Conservation (phyloP, 30 jellyfish, hydroid and myxozoan genomes). For the Hydra vulgaris region DNA sequence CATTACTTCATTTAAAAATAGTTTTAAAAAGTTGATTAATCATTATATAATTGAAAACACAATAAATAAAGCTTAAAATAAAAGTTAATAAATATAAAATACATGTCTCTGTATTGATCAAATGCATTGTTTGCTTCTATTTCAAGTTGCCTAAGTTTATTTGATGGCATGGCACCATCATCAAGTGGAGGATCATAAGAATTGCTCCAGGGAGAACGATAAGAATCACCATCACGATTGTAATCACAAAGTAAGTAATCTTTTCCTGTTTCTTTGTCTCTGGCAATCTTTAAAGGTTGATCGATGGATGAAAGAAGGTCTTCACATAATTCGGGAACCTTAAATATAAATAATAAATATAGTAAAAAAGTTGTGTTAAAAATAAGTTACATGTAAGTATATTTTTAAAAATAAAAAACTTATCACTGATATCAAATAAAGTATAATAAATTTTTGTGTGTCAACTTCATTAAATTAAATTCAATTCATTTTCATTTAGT, state of each 20-base stretch:
- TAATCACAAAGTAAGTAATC: slow-evolving; percentile 96
- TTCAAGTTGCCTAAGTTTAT: slow-evolving; percentile 78
- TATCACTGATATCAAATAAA: too few relatives aligned
- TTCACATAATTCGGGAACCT: slow-evolving; percentile 93
- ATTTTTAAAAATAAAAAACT: too few relatives aligned
- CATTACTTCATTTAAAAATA: too few relatives aligned
- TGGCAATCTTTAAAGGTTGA: slow-evolving; percentile 96
- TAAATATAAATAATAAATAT: background rate
- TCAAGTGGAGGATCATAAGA: slow-evolving; percentile 93
- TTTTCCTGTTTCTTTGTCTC: slow-evolving; percentile 88
- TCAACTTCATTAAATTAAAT: too few relatives aligned
- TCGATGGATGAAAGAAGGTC: slow-evolving; percentile 90
- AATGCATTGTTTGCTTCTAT: slow-evolving; percentile 93
- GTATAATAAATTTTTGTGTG: too few relatives aligned
- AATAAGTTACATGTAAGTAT: too few relatives aligned
- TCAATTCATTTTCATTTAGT: too few relatives aligned
- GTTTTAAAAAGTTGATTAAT: too few relatives aligned
- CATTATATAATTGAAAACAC: too few relatives aligned
- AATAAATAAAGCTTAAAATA: too few relatives aligned
- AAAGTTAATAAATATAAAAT: too few relatives aligned
- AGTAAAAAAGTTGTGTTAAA: background rate
- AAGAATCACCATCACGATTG: slow-evolving; percentile 99
- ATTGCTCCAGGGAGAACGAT: slow-evolving; percentile 99
- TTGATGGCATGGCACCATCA: slow-evolving; percentile 99
- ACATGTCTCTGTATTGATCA: slow-evolving; percentile 97